Evolutionary conservation across 2,888 invertebrate species (phyloP).

Genomic region (Philereme vetulata): DNA sequence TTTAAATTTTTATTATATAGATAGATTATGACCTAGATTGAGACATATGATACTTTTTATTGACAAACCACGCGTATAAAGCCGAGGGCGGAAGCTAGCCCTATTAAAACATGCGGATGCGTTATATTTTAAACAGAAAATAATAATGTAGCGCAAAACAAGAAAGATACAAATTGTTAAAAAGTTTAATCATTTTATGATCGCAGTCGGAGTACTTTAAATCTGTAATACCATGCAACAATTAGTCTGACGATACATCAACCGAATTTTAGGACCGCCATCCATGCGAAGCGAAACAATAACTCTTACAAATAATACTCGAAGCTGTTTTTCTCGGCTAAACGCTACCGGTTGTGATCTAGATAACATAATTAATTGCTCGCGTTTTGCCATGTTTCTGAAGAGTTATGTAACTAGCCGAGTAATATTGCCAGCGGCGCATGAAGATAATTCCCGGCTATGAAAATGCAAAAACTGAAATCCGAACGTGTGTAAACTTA

Average conservation of each 20-base stretch:
- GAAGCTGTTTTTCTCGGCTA: slow-evolving; percentile 39
- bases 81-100: too few species aligned
- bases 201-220: slow-evolving; percentile 4
- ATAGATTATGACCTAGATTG: too few species aligned
- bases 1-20: too few species aligned
- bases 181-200: slow-evolving; percentile 13
- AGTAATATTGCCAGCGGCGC: slow-evolving; percentile 27
- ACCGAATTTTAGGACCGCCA: slow-evolving; percentile 41
- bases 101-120: too few species aligned
- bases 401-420: slow-evolving; percentile 30
- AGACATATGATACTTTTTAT: too few species aligned
- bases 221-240: slow-evolving; percentile 62
- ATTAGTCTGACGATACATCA: slow-evolving; percentile 74
- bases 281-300: slow-evolving; percentile 60
- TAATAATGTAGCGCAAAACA: too few species aligned
- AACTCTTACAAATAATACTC: slow-evolving; percentile 44
- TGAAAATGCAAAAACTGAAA: slow-evolving; percentile 25
- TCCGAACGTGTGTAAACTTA: slow-evolving; percentile 20
- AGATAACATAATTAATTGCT: slow-evolving; percentile 45
- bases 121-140: too few species aligned
- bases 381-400: slow-evolving; percentile 35
- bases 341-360: slow-evolving; percentile 38
- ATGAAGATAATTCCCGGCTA: slow-evolving; percentile 29
- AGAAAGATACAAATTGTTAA: too few species aligned
- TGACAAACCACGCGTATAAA: too few species aligned